A percentile compares a stretch with the other conserved stretches of the same genome.
These are phyloP conservation scores for Onychomys arenicola DNA, from an alignment of 2,797 vertebrate genomes.

Conservation along the genomic window DNA sequence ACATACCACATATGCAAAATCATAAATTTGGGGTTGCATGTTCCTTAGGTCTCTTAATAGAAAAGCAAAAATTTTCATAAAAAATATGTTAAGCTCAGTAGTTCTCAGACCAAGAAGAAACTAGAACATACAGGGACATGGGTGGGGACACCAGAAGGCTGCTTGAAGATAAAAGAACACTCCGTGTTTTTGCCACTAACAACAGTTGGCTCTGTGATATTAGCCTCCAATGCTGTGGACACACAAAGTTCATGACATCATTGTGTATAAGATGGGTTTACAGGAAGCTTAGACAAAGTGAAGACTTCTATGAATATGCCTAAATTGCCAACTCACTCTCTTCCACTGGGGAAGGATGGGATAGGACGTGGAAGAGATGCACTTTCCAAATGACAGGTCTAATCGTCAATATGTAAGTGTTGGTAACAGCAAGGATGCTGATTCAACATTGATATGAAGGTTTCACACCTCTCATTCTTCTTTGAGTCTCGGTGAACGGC, in stretches of 20 bases:
- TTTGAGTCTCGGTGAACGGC: background rate
- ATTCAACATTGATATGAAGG: background rate
- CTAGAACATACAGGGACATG: background rate
- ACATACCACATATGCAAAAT: background rate
- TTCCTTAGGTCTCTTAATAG: background rate
- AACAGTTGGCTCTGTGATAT: background rate
- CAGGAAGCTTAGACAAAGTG: background rate
- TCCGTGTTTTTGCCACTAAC: background rate
- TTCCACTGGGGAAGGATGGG: background rate
- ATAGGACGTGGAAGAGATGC: background rate
- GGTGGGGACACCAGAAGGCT: background rate
- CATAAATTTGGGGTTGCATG: background rate
- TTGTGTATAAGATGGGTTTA: background rate
- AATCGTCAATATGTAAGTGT: background rate
- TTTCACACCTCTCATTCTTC: background rate
- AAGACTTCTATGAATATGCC: background rate
- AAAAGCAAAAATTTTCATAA: constrained; percentile 21
- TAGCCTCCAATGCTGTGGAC: background rate
- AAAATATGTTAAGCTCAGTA: constrained; percentile 11
- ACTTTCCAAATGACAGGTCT: background rate
- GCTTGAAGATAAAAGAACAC: background rate
- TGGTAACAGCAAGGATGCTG: background rate
- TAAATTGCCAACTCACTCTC: background rate
- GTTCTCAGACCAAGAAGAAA: background rate
- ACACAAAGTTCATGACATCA: background rate